Evolutionary conservation across 2,113 vertebrate species (phyloP), one percentile per base, ranked within the genome.

Genomic region (Hippocampus barbouri): DNA sequence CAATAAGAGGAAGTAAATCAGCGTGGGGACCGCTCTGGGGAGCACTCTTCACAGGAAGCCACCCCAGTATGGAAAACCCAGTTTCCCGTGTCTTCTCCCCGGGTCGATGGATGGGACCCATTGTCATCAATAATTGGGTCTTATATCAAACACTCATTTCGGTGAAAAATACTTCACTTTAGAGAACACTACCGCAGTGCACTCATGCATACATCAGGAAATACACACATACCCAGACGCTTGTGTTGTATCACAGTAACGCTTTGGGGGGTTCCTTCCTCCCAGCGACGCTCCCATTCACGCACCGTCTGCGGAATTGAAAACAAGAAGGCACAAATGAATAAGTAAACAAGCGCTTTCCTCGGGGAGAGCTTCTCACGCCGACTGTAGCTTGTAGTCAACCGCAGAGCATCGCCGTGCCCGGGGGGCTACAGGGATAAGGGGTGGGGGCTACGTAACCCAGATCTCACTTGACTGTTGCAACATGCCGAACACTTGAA

Each of bases 311-410:
- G 85, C 79, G 82, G 82, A 90, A 89, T 90, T 87, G 90, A 74
- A 86, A 86, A 86, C 86, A 84, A 80, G 85, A 87, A 90, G 87
- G 90, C 88, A 89, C 85, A 89, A 89, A 91, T 92, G 83, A 93
- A 91, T 92, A 92, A 92, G 87, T 91, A 91, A 92, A 88, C 83
- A 90, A 54, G 77, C 11, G 54, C 80, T 78, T 87, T 89, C 86
- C 88, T 90, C 79, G 79, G 90, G 91, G 90, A 89, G 86, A 83
- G 71, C 79, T 85, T 89, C 84, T 89, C 89, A 88, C 87, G 80
- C 87, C 86, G 88, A 79, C 86, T 84, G 74, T 62, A 86, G 86
- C 87, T 77, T 84, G 80, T 86, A 87, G 87, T 87, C 80, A 82
- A 79, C 84, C 86, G 56, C 90, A 85, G 85, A 88, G 85, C 83